phyloP scores from a whole-genome alignment of 2,888 invertebrate species.

The Drosophila atripex region DNA sequence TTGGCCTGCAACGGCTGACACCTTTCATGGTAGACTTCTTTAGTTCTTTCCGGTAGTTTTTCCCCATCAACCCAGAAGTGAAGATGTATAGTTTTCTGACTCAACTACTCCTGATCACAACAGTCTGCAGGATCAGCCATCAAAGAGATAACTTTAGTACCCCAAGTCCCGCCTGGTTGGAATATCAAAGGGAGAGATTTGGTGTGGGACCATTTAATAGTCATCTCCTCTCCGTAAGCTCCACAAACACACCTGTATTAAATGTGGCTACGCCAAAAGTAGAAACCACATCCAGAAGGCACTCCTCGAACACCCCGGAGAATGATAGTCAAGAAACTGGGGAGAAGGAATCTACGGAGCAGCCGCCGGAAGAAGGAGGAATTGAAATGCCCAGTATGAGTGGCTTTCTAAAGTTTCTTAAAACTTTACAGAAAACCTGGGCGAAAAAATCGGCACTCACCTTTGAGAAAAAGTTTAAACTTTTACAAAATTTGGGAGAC shows the following conservation, averaged over 20 bases:
- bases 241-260: slow-evolving; percentile 16
- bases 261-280: slow-evolving; percentile 45
- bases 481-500: slow-evolving; percentile 82
- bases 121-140: slow-evolving; percentile 27
- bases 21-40: slow-evolving; percentile 36
- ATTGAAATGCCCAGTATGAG: slow-evolving; percentile 75
- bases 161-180: slow-evolving; percentile 81
- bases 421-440: slow-evolving; percentile 77
- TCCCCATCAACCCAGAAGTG: background rate
- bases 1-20: slow-evolving; percentile 66
- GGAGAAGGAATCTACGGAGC: slow-evolving; percentile 31
- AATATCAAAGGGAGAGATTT: slow-evolving; percentile 81
- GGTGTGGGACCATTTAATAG: slow-evolving; percentile 52
- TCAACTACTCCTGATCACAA: slow-evolving; percentile 31
- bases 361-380: slow-evolving; percentile 24
- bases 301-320: slow-evolving; percentile 39
- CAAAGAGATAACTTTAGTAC: slow-evolving; percentile 55
- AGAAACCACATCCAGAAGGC: slow-evolving; percentile 66
- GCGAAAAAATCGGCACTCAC: slow-evolving; percentile 74
- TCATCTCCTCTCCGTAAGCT: slow-evolving; percentile 55
- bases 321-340: slow-evolving; percentile 17
- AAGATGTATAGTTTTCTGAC: slow-evolving; percentile 49
- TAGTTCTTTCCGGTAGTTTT: slow-evolving; percentile 39
- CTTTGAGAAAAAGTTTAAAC: slow-evolving; percentile 81
- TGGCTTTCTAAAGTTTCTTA: slow-evolving; percentile 81